Evolutionary conservation across 2,888 invertebrate genomes (phyloP), one percentile per base, ranked within the genome.

Genomic region (Hedychridium roseum): DNA sequence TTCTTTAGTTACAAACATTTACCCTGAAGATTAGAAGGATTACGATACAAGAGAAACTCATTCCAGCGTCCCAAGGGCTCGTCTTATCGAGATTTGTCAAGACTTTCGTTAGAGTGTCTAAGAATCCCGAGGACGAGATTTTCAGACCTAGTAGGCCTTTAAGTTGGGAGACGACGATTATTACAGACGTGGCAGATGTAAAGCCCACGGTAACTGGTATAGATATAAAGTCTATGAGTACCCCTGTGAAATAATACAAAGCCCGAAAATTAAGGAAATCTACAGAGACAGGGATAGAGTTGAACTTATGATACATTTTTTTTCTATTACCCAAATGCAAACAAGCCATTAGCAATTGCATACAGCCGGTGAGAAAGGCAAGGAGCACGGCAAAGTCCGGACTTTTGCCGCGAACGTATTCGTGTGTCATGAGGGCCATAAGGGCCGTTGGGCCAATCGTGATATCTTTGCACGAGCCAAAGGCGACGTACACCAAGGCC

Each of bases 361-460:
- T 86, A 28, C 90, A 81, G 17, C 94, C 94, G 4, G 91, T 87
- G 14, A 94, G 81, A 71, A 94, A 91, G 70, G 93, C 92, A 38
- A 94, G 82, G 0, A 94, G 80, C 40, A 94, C 84, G 1, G 93
- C 93, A 76, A 92, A 92, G 68, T 91, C 88, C 1, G 86, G 83
- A 54, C 86, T 87, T 64, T 88, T 84, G 30, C 87, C 87, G 59
- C 84, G 82, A 37, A 89, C 86, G 78, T 90, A 89, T 71, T 90
- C 88, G 68, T 89, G 87, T 0, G 94, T 95, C 90, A 97, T 92
- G 21, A 97, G 83, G 0, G 95, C 91, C 86, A 97, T 88, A 44
- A 95, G 84, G n/a, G 97, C 96, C 0, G 96, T 96, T 2, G 97
- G 96, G 4, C 97, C 92, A 50, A 92, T 88, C 3, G 92, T 91